These are phyloP conservation scores for Sparidentex hasta DNA, from an alignment of 2,797 vertebrate species.

Conservation along the genomic window DNA sequence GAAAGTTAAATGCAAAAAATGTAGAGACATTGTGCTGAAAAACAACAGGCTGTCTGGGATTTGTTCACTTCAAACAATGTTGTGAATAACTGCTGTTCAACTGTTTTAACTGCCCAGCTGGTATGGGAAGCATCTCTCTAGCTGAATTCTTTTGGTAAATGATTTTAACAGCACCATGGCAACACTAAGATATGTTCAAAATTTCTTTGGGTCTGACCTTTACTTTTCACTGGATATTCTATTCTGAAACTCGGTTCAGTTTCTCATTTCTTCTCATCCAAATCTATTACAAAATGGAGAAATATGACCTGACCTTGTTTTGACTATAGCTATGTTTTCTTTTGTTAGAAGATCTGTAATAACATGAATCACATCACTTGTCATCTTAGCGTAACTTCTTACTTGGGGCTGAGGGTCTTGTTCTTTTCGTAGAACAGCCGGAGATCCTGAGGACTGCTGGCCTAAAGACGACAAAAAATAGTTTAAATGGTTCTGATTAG, in stretches of 20 bases:
- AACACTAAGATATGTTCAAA: neutral
- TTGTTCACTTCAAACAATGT: neutral
- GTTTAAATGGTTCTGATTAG: neutral
- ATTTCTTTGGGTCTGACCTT: neutral
- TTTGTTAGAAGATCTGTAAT: neutral
- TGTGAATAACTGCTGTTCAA: slow-evolving; percentile 15
- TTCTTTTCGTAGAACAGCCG: slow-evolving; percentile 99
- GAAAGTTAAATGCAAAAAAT: neutral
- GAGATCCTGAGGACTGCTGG: slow-evolving; percentile 98
- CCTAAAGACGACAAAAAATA: slow-evolving; percentile 80
- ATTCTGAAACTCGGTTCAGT: neutral
- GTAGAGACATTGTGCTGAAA: neutral
- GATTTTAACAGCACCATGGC: neutral
- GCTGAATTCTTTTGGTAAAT: neutral
- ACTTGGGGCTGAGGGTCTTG: slow-evolving; percentile 96
- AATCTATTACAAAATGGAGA: neutral
- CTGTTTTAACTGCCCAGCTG: slow-evolving; percentile 6
- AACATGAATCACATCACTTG: neutral
- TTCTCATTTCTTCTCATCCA: neutral
- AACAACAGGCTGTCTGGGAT: neutral
- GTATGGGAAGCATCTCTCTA: neutral
- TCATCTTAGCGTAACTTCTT: slow-evolving; percentile 79
- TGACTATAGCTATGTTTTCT: neutral
- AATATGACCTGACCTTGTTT: neutral
- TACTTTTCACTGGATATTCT: neutral